phyloP scores from a whole-genome alignment of 2,888 invertebrate species.

The Meghimatium bilineatum region DNA sequence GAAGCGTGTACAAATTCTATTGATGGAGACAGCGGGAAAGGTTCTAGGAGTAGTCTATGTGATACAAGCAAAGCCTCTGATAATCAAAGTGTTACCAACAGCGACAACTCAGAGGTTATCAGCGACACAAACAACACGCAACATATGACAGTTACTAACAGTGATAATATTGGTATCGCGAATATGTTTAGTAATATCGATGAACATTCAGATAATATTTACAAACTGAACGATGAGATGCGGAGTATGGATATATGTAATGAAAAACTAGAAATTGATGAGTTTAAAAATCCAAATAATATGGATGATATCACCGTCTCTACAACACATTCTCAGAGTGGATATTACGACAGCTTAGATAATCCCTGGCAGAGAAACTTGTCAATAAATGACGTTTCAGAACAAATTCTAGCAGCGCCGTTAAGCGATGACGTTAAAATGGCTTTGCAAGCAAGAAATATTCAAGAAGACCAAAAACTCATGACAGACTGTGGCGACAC shows the following conservation, averaged over 20 bases:
- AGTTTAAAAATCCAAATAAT: not conserved
- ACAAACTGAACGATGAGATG: constrained; percentile 30
- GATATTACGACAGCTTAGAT: constrained; percentile 39
- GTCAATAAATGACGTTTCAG: constrained; percentile 26
- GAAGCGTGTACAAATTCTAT: not conserved
- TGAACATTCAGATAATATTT: constrained; percentile 25
- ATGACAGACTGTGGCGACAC: too few relatives aligned
- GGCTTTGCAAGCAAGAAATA: constrained; percentile 44
- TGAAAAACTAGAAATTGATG: constrained; percentile 30
- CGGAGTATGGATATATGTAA: constrained; percentile 28
- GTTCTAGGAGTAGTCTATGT: constrained; percentile 27
- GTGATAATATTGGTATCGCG: not conserved
- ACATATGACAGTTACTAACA: not conserved
- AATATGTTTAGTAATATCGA: not conserved
- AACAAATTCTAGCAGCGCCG: constrained; percentile 44
- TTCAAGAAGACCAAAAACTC: not conserved
- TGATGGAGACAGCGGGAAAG: constrained; percentile 19
- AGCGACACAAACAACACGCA: not conserved
- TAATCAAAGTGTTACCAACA: not conserved
- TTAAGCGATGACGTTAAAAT: constrained; percentile 51
- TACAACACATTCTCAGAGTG: not conserved
- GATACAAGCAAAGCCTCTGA: not conserved
- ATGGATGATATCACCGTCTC: not conserved
- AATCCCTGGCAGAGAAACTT: constrained; percentile 46
- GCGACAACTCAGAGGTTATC: not conserved